Conservation (phyloP, 2,113 vertebrate genomes). For the Callipepla californica region DNA sequence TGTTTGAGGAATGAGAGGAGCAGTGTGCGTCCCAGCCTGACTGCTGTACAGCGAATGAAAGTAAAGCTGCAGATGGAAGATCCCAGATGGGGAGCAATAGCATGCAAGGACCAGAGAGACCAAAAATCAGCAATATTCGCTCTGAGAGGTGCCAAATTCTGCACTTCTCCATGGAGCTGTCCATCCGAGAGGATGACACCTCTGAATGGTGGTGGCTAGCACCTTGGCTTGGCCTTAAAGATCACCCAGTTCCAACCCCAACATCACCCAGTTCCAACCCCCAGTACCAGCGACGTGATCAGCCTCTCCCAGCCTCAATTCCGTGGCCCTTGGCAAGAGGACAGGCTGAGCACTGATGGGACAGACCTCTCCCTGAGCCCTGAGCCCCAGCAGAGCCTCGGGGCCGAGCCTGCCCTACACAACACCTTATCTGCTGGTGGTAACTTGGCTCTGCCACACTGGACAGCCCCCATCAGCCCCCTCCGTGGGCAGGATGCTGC, state of each 20-base stretch:
- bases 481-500: fast-evolving
- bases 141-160: fast-evolving
- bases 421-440: fast-evolving
- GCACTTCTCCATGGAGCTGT: fast-evolving
- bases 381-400: neutral
- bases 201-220: neutral
- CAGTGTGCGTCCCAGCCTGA: neutral
- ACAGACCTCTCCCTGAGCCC: neutral
- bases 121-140: neutral
- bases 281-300: fast-evolving
- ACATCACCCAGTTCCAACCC: too few relatives aligned
- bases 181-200: neutral
- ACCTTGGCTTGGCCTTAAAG: too few relatives aligned
- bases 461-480: neutral
- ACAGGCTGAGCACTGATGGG: neutral
- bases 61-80: neutral
- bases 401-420: neutral
- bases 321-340: neutral
- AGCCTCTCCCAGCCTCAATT: neutral
- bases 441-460: neutral
- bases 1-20: fast-evolving
- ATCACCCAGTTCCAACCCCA: too few relatives aligned
- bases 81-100: neutral
- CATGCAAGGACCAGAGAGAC: neutral
- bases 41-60: fast-evolving